phyloP scores from a whole-genome alignment of 2,888 invertebrate genomes.

The Cylloceria caligata region DNA sequence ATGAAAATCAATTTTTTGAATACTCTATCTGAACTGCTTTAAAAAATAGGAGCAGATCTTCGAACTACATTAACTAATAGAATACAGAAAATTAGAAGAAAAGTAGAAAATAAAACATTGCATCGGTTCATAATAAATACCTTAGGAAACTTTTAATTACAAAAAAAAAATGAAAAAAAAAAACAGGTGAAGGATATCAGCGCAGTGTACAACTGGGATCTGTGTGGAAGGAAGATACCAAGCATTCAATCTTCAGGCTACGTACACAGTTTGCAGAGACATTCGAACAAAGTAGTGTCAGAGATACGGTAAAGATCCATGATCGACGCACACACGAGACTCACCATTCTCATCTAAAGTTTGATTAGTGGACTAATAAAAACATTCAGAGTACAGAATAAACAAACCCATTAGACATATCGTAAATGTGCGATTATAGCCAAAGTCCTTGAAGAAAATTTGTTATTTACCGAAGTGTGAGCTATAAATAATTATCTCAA shows the following conservation, averaged over 20 bases:
- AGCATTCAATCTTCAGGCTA: slow-evolving; percentile 50
- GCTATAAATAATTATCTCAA: slow-evolving; percentile 6
- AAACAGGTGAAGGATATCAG: neutral
- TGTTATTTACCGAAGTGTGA: neutral
- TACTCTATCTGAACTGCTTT: neutral
- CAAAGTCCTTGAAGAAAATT: slow-evolving; percentile 9
- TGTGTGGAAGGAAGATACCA: neutral
- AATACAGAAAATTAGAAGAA: neutral
- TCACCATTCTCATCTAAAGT: neutral
- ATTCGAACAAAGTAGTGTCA: neutral
- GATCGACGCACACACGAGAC: slow-evolving; percentile 19
- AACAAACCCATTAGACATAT: neutral
- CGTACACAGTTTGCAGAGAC: slow-evolving; percentile 17
- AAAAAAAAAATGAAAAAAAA: neutral
- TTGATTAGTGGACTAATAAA: neutral
- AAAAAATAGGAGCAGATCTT: neutral
- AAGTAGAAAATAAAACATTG: neutral
- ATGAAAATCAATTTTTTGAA: neutral
- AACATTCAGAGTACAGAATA: slow-evolving; percentile 1
- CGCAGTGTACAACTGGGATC: neutral
- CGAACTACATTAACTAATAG: neutral
- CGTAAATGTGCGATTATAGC: neutral
- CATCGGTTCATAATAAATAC: neutral
- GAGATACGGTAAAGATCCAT: slow-evolving; percentile 3
- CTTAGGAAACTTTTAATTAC: neutral